phyloP scores from a whole-genome alignment of 1,140 invertebrate species.

The Sipha flava region DNA sequence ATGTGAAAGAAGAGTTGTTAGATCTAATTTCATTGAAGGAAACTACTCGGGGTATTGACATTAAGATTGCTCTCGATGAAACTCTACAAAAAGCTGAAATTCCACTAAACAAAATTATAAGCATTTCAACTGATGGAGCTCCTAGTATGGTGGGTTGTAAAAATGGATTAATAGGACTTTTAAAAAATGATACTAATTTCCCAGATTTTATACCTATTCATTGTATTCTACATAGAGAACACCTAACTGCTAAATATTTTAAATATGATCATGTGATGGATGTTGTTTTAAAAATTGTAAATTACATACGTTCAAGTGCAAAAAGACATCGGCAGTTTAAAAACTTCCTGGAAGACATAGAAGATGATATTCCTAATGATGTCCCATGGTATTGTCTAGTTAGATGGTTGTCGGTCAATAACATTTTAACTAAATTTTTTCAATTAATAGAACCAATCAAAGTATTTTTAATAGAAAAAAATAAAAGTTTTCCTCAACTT shows the following conservation, averaged over 20 bases:
- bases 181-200: neutral
- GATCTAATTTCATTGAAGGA: neutral
- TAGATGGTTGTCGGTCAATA: neutral
- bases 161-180: neutral
- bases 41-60: neutral
- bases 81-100: neutral
- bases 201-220: constrained; percentile 1
- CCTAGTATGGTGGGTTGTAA: neutral
- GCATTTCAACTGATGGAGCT: neutral
- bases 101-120: neutral
- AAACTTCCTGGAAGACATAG: neutral
- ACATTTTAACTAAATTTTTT: neutral
- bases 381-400: neutral
- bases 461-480: neutral
- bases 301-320: neutral
- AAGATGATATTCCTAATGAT: neutral
- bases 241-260: neutral
- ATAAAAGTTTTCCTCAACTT: neutral
- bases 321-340: neutral
- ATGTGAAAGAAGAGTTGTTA: neutral
- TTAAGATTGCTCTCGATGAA: neutral
- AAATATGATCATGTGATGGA: neutral
- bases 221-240: neutral
- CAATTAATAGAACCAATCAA: neutral
- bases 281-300: neutral